Percentiles rank a stretch among this genome's conserved stretches.
Conservation (phyloP, 2,888 invertebrate genomes). For the Tenthredo amoena region DNA sequence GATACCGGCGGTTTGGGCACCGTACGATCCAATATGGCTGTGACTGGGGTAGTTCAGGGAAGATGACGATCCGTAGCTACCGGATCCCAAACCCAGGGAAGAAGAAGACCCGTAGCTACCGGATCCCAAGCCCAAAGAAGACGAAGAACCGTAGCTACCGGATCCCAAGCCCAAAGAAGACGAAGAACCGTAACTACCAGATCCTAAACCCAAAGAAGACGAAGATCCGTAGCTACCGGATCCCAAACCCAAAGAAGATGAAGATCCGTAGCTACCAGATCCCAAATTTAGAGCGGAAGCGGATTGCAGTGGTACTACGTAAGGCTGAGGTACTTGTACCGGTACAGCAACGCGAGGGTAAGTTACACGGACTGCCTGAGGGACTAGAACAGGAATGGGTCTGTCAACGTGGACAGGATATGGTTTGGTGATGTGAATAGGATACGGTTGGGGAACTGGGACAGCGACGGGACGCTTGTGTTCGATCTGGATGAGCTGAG, state of each 20-base stretch:
- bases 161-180: background rate
- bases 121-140: background rate
- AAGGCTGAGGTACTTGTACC: constrained; percentile 54
- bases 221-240: background rate
- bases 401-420: constrained; percentile 59
- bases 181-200: background rate
- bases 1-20: background rate
- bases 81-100: background rate
- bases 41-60: background rate
- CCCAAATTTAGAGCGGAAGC: background rate
- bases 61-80: background rate
- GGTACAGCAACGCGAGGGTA: constrained; percentile 44
- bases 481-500: constrained; percentile 54
- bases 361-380: constrained; percentile 53
- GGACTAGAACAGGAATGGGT: constrained; percentile 58
- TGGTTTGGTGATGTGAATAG: constrained; percentile 55
- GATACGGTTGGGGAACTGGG: constrained; percentile 56
- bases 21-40: background rate
- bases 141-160: background rate
- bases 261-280: background rate
- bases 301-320: constrained; percentile 50
- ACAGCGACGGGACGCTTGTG: constrained; percentile 57
- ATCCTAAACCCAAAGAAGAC: background rate
- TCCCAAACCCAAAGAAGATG: background rate
- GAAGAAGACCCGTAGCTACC: background rate